Evolutionary conservation across 2,888 invertebrate genomes (phyloP), one percentile per base, ranked within the genome.

Genomic region (Callinectes sapidus): DNA sequence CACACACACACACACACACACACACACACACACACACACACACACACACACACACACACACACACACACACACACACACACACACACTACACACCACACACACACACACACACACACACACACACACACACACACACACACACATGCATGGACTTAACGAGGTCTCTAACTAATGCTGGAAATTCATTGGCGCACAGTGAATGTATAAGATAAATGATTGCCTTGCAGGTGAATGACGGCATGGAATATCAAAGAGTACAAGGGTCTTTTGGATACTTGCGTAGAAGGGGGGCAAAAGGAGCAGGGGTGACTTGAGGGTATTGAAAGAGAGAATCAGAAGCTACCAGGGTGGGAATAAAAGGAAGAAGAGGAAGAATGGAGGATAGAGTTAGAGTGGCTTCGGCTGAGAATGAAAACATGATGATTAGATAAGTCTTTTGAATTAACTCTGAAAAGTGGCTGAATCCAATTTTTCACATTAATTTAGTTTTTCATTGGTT

Each of bases 1-100:
- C 61, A 61, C 61, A 61, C 61, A 61, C 61, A 61, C 61, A 61
- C 61, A 61, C 61, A 61, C 61, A 61, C 61, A 61, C 61, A 61
- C 61, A 61, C 61, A 61, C 61, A 61, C 61, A 61, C 61, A 61
- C 61, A 61, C 55, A 55, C 55, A 55, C 55, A 55, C 55, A 55
- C 55, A 55, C 55, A 55, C 55, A 55, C 55, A 5, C 55, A 55
- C 55, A 55, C 55, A 55, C 55, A 55, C n/a, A n/a, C n/a, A n/a
- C n/a, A n/a, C n/a, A n/a, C n/a, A n/a, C n/a, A n/a, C n/a, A n/a
- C n/a, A n/a, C n/a, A n/a, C n/a, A n/a, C 61, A 61, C 61, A 61
- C 61, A 61, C 61, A 61, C 61, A 61, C 61, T n/a, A 61, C 61
- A 61, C 61, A 61, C 61, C 61, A 61, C 61, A 61, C 61, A 61